phyloP scores from a whole-genome alignment of 2,113 vertebrate species.

The Todiramphus saurophagus region DNA sequence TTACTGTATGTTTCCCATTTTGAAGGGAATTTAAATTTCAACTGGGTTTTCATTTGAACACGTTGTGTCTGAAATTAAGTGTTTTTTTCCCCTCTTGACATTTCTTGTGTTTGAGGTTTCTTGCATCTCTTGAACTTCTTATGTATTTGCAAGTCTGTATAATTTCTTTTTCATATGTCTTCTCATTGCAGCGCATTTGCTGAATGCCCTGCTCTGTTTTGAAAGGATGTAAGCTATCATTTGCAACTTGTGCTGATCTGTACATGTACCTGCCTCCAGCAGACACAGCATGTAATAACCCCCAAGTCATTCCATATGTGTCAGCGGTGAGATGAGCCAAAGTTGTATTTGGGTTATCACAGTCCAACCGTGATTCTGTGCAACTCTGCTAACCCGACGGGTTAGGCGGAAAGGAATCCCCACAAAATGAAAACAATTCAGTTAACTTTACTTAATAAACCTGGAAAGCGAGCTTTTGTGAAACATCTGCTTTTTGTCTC shows the following conservation, averaged over 20 bases:
- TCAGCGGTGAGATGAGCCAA: slow-evolving; percentile 71
- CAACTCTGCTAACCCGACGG: slow-evolving; percentile 2
- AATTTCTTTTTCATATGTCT: slow-evolving; percentile 66
- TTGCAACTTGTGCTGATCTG: slow-evolving; percentile 70
- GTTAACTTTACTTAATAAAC: slow-evolving; percentile 75
- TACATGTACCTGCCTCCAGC: slow-evolving; percentile 70
- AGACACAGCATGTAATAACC: slow-evolving; percentile 71
- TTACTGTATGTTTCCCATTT: slow-evolving; percentile 63
- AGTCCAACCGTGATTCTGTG: slow-evolving; percentile 67
- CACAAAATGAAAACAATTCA: slow-evolving; percentile 61
- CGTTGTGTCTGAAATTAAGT: slow-evolving; percentile 59
- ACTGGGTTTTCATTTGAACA: slow-evolving; percentile 60
- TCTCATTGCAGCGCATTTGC: slow-evolving; percentile 64
- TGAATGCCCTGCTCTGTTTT: slow-evolving; percentile 58
- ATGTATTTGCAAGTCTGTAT: slow-evolving; percentile 67
- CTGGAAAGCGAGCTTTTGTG: slow-evolving; percentile 71
- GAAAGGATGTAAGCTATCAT: slow-evolving; percentile 70
- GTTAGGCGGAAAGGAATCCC: slow-evolving; percentile 54
- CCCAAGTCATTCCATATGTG: slow-evolving; percentile 68
- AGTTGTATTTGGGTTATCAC: slow-evolving; percentile 72
- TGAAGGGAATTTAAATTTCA: slow-evolving; percentile 63
- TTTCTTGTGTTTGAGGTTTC: slow-evolving; percentile 70
- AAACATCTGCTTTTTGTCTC: slow-evolving; percentile 65
- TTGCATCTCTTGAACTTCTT: slow-evolving; percentile 67
- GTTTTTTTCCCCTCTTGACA: slow-evolving; percentile 29